phyloP scores from a whole-genome alignment of 2,797 vertebrate species.

The Rousettus madagascariensis region DNA sequence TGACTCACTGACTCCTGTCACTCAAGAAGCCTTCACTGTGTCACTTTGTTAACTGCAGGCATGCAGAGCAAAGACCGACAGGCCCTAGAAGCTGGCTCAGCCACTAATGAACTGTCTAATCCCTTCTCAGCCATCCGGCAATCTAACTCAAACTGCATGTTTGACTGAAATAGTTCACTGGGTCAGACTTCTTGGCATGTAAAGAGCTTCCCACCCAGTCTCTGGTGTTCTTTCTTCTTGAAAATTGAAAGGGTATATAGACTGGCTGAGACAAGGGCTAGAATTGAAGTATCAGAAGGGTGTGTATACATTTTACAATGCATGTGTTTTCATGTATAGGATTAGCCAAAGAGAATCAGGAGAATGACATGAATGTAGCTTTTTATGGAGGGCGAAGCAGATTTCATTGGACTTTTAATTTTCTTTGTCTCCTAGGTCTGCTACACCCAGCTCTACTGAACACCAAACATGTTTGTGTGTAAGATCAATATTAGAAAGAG shows the following conservation, averaged over 20 bases:
- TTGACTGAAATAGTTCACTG: conserved; percentile 44
- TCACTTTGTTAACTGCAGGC: neutral
- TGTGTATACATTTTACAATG: neutral
- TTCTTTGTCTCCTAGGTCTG: neutral
- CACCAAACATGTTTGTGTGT: neutral
- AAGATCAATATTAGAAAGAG: neutral
- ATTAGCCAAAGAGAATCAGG: neutral
- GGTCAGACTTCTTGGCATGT: conserved; percentile 36
- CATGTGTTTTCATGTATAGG: neutral
- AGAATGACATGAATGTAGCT: neutral
- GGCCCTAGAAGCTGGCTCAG: neutral
- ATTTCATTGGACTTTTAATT: neutral
- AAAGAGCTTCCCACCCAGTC: conserved; percentile 12
- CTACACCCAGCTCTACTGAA: neutral
- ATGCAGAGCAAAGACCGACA: neutral
- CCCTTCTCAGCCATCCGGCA: neutral
- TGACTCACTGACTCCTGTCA: neutral
- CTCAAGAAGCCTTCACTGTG: neutral
- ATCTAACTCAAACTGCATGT: neutral
- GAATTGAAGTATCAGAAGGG: conserved; percentile 21
- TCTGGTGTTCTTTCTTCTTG: conserved; percentile 33
- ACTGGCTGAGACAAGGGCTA: neutral
- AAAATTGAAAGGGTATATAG: conserved; percentile 30
- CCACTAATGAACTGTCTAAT: conserved; percentile 53
- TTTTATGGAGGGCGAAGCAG: conserved; percentile 13